A percentile compares a stretch with the other conserved stretches of the same genome.
Conservation (phyloP, 2,113 vertebrate species). For the Hypanus sabinus region DNA sequence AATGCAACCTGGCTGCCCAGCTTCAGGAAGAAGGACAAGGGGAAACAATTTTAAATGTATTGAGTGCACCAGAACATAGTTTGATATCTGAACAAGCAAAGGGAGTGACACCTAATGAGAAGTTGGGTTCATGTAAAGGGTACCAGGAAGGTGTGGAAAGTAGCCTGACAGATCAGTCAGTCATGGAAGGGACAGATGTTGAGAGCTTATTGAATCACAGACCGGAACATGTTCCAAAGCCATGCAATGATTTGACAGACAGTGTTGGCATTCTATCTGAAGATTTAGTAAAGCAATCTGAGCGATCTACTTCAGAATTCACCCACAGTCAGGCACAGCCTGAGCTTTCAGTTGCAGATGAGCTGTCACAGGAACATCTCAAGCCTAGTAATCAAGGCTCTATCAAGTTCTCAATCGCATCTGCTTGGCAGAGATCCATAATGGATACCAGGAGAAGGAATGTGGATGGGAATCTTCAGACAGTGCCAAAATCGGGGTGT, state of each 20-base stretch:
- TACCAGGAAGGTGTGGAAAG: neutral
- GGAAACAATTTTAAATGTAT: neutral
- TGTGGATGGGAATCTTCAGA: slow-evolving; percentile 40
- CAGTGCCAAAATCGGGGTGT: slow-evolving; percentile 42
- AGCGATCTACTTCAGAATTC: neutral
- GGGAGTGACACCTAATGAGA: neutral
- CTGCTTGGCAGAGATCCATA: slow-evolving; percentile 64
- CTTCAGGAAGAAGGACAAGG: neutral
- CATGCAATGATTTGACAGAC: neutral
- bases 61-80: neutral
- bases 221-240: too few relatives aligned
- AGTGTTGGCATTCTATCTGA: neutral
- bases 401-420: slow-evolving; percentile 54
- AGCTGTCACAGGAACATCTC: neutral
- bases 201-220: neutral
- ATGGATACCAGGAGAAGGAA: slow-evolving; percentile 46
- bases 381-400: slow-evolving; percentile 36
- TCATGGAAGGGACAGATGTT: neutral
- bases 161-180: neutral
- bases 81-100: neutral
- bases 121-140: neutral
- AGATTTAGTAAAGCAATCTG: neutral
- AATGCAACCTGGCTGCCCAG: neutral
- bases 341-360: neutral
- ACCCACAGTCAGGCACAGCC: neutral